Base-by-base conservation (phyloP, 2,797 vertebrate species). In the Macrochelys suwanniensis region DNA sequence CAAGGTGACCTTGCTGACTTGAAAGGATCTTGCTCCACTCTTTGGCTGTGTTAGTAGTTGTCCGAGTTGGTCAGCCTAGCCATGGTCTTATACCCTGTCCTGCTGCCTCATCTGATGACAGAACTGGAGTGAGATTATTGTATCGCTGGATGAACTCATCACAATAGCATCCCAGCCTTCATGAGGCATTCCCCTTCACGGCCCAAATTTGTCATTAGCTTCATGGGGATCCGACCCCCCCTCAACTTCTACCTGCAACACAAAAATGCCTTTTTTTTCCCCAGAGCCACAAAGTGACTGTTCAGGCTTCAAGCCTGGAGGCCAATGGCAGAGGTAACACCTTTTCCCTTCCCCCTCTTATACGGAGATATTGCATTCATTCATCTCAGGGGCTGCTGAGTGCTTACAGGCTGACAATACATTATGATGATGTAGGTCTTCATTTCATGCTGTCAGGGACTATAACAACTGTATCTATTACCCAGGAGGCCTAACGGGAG, bases 131-230 rank as follows among this genome's bases (percentile, higher is more conserved):
- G 59, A 49, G 85, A 87, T 92, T 21, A 83, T 88, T 92, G 57
- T 94, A 90, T 56, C 4, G 78, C 93, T 53, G 42, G 85, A 56
- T 96, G 93, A 96, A 95, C 95, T 92, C 96, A 84, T 71, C 78
- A 5, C 84, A 6, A 93, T 59, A 92, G 90, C 85, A 3, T 49
- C 61, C 33, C 16, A n/a, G 95, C 83, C 25, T 33, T 31, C 31
- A 19, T 19, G 82, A 47, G 13, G 80, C 2, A 1, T 65, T 94
- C 85, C 82, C 92, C 85, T 87, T 16, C 94, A 4, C 0, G 3
- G 53, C 59, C 57, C 1, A 11, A 1, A 15, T 74, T 93, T 65
- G 77, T 90, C 92, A 65, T 57, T 1, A 65, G 65, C 96, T 95
- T 92, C 7, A 1, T 1, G 0, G 89, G 91, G 89, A 94, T 54